Conservation (phyloP, 1,140 invertebrate species). For the Pissodes strobi region DNA sequence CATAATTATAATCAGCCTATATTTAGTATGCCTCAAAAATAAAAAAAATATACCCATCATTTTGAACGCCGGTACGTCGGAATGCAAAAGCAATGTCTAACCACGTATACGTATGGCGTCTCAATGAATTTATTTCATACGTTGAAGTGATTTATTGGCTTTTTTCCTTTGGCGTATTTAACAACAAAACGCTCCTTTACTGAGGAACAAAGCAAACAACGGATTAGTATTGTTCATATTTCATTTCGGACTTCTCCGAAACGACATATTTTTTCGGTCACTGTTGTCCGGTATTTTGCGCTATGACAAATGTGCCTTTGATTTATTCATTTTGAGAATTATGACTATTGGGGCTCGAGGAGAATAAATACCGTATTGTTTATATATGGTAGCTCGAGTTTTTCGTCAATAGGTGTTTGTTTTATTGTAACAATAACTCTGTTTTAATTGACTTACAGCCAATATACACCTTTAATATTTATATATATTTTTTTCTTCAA, state of each 20-base stretch:
- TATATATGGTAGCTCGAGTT: too few species aligned
- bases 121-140: slow-evolving; percentile 5
- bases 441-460: too few species aligned
- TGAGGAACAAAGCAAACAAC: slow-evolving; percentile 14
- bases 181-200: slow-evolving; percentile 12
- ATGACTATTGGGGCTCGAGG: not conserved
- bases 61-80: too few species aligned
- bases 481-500: too few species aligned
- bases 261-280: slow-evolving; percentile 1
- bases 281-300: slow-evolving; percentile 2
- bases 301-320: slow-evolving; percentile 8
- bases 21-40: too few species aligned
- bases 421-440: too few species aligned
- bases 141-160: slow-evolving; percentile 7
- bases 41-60: too few species aligned
- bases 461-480: too few species aligned
- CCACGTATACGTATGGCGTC: not conserved
- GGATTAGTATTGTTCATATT: slow-evolving; percentile 18
- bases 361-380: not conserved
- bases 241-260: slow-evolving; percentile 7
- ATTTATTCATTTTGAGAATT: slow-evolving; percentile 4
- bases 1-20: too few species aligned
- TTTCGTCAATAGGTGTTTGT: too few species aligned
- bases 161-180: too few species aligned
- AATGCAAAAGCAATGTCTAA: too few species aligned